These are phyloP conservation scores for Latrodectus hesperus DNA, from an alignment of 2,888 invertebrate species.

Conservation along the genomic window DNA sequence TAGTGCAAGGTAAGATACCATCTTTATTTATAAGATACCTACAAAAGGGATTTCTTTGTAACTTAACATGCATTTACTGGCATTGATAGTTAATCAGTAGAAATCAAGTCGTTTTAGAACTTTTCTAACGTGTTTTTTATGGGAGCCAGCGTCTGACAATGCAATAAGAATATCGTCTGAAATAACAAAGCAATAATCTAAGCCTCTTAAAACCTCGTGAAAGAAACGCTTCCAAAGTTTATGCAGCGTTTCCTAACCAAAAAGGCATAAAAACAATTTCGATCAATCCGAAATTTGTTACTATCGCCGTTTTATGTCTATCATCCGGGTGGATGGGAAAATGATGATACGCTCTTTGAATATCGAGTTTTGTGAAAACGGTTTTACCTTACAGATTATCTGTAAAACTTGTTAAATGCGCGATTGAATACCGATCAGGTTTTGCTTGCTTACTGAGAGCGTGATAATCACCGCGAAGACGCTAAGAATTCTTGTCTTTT, in stretches of 20 bases:
- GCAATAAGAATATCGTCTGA: neutral
- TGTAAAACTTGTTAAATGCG: neutral
- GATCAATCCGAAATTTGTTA: neutral
- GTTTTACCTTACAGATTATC: neutral
- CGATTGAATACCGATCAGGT: neutral
- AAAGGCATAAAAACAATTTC: neutral
- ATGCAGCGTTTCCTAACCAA: neutral
- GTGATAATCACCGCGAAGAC: neutral
- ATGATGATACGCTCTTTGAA: neutral
- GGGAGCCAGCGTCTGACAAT: neutral
- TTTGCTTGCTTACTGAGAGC: neutral
- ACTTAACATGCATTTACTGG: neutral
- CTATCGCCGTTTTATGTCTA: conserved; percentile 6
- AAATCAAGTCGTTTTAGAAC: neutral
- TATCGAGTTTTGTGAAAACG: conserved; percentile 1
- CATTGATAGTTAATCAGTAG: neutral
- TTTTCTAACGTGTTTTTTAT: neutral
- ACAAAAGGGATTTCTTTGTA: neutral
- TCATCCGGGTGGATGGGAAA: neutral
- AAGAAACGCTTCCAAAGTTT: neutral
- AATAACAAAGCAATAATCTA: neutral
- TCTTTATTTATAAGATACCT: neutral
- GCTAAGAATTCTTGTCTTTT: neutral
- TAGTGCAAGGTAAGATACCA: no score
- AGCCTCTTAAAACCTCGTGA: neutral